Evolutionary conservation across 2,888 invertebrate genomes (phyloP).

Genomic region (Eutolmus rufibarbis): DNA sequence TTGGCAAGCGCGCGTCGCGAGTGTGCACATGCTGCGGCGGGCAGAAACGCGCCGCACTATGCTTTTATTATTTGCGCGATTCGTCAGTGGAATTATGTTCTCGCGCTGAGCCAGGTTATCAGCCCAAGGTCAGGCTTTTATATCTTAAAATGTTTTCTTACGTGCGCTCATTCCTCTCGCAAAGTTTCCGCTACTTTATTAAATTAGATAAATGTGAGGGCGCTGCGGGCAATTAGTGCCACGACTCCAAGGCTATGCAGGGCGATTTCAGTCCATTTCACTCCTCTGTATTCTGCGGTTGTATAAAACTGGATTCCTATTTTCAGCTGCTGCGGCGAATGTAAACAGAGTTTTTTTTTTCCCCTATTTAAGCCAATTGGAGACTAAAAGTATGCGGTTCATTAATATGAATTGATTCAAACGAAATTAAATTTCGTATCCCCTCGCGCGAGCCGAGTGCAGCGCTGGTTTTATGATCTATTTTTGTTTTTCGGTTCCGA

Average conservation of each 20-base stretch:
- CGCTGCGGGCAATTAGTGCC: background rate
- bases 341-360: background rate
- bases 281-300: background rate
- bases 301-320: background rate
- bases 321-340: background rate
- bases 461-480: background rate
- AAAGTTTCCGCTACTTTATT: background rate
- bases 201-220: background rate
- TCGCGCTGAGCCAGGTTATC: background rate
- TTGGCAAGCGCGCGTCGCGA: background rate
- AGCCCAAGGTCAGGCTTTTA: background rate
- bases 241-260: background rate
- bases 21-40: background rate
- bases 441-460: background rate
- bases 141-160: background rate
- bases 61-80: conserved; percentile 7
- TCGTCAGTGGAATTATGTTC: background rate
- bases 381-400: background rate
- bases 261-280: background rate
- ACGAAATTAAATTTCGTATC: background rate
- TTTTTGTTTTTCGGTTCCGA: background rate
- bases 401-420: background rate
- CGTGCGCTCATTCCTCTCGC: background rate
- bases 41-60: background rate
- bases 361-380: background rate